Evolutionary conservation across 2,888 invertebrate species (phyloP), one percentile per base, ranked within the genome.

Genomic region (Synergus japonicus): DNA sequence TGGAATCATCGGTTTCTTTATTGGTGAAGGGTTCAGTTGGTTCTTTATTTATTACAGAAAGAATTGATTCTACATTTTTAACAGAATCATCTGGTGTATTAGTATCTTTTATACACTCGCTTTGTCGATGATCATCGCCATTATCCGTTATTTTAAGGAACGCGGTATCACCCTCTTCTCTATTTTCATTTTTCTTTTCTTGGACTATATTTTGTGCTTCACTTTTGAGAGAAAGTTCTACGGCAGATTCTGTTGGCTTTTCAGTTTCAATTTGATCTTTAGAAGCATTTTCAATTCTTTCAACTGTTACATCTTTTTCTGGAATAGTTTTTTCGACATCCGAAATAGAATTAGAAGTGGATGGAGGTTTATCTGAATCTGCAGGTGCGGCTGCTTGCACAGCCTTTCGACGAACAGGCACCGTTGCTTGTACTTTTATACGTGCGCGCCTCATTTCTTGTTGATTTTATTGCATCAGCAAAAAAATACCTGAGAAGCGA

Each of bases 371-470:
- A 37, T 73, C 54, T 44, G 67, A 18, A 13, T 82, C 81, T 5
- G 63, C 54, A 76, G 83, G 79, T 22, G 78, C 18, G 58, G 67
- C 69, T 54, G 88, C 88, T 67, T 88, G 82, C 1, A 69, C 54
- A 66, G 85, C 79, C 85, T 93, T 93, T 78, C 93, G 91, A 77
- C 94, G 92, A 43, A 94, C 93, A 66, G 95, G 95, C 83, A 96
- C 93, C 83, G 95, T 95, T 66, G 95, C 95, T 86, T 95, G 93
- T 79, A 95, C 96, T 93, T 96, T 96, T 86, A 96, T 95, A 91
- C 96, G 94, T 76, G 95, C 95, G 88, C 96, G 73, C 76, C 84
- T 83, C 87, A 87, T 87, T 46, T 76, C 80, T 13, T 46, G 46
- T 4, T 73, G 69, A 46, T 73, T 54, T 37, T 46, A n/a, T n/a